Percentiles rank a stretch among this genome's conserved stretches.
Evolutionary conservation across 1,140 invertebrate genomes (phyloP).

Genomic region (Brachionus paranguensis): DNA sequence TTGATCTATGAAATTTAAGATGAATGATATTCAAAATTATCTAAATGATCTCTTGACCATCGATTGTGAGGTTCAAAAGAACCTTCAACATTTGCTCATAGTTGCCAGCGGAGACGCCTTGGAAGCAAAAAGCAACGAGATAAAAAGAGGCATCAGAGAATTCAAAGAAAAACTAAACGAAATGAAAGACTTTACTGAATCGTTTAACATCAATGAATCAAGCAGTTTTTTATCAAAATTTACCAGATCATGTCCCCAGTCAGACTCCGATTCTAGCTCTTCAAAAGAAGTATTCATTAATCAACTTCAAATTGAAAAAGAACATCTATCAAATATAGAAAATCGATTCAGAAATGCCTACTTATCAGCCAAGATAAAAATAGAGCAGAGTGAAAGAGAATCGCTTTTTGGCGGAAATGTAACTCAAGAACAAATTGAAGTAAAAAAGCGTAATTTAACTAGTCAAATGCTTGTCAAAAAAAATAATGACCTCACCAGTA

Average conservation of each 20-base stretch:
- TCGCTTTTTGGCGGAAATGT: neutral
- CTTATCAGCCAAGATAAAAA: neutral
- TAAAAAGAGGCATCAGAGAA: neutral
- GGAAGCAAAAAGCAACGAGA: neutral
- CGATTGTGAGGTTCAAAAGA: constrained; percentile 28
- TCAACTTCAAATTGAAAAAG: constrained; percentile 39
- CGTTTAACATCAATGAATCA: neutral
- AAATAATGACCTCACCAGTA: constrained; percentile 9
- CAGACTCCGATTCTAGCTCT: neutral
- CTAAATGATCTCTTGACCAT: constrained; percentile 1
- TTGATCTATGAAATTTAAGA: neutral
- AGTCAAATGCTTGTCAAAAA: constrained; percentile 26
- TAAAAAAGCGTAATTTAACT: constrained; percentile 10
- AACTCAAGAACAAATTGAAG: neutral
- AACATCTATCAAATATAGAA: constrained; percentile 14
- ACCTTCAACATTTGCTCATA: constrained; percentile 19
- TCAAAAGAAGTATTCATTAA: constrained; percentile 30
- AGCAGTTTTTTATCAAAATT: neutral
- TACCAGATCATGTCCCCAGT: neutral
- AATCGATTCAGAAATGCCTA: constrained; percentile 27
- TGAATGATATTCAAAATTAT: constrained; percentile 16
- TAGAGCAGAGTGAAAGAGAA: constrained; percentile 15
- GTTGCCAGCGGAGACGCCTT: constrained; percentile 15
- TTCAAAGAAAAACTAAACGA: constrained; percentile 38
- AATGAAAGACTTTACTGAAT: constrained; percentile 32